Conservation (phyloP, 2,888 invertebrate species). For the Microplitis manilae region DNA sequence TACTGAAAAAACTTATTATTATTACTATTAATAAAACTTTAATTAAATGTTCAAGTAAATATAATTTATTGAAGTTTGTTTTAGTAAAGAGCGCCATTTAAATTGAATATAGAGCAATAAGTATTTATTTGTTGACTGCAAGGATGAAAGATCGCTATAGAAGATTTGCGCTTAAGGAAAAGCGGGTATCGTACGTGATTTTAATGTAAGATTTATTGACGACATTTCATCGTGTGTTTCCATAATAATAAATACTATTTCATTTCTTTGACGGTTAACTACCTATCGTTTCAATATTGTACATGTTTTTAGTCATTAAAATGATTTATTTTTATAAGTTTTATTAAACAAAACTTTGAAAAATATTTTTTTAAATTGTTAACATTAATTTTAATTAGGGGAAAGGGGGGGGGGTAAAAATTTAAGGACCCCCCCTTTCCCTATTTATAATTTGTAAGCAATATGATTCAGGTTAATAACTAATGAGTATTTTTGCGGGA, state of each 20-base stretch:
- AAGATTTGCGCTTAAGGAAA: neutral
- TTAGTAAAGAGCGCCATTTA: neutral
- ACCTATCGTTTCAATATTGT: neutral
- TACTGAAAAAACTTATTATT: neutral
- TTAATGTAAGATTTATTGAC: neutral
- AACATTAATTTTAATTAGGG: too few species aligned
- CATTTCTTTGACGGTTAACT: neutral
- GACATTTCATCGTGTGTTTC: neutral
- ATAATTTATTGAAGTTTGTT: neutral
- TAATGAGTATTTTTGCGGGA: too few species aligned
- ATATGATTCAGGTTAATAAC: too few species aligned
- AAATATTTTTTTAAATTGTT: too few species aligned
- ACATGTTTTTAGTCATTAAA: neutral
- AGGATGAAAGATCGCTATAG: neutral
- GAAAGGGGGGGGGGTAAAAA: too few species aligned
- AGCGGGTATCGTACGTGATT: neutral
- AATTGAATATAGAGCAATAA: slow-evolving; percentile 1
- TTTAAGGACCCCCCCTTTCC: too few species aligned
- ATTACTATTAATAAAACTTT: too few species aligned
- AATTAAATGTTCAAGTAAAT: too few species aligned
- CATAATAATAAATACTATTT: neutral
- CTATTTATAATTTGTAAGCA: too few species aligned
- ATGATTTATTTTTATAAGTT: neutral
- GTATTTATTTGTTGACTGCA: neutral
- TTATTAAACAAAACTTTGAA: too few species aligned